phyloP scores from a whole-genome alignment of 1,140 invertebrate genomes.

The Drosophila athabasca region DNA sequence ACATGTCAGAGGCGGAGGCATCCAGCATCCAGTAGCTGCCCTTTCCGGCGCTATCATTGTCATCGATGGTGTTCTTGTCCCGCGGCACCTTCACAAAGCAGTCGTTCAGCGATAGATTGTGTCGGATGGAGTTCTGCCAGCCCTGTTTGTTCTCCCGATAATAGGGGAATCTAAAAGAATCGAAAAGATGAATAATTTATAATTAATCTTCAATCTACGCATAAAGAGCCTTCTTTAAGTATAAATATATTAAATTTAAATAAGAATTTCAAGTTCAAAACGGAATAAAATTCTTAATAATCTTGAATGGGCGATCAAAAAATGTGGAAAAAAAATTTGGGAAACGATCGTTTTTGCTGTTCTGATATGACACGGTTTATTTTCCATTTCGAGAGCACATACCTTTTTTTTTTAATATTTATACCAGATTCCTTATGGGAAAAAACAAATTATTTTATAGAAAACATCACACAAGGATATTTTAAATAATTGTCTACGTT shows the following conservation, averaged over 20 bases:
- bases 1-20: conserved; percentile 94
- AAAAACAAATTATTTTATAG: background rate
- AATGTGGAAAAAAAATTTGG: too few species aligned
- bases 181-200: background rate
- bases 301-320: too few species aligned
- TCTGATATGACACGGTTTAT: too few species aligned
- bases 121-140: conserved; percentile 93
- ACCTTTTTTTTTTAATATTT: too few species aligned
- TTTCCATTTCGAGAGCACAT: too few species aligned
- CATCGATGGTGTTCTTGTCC: conserved; percentile 89
- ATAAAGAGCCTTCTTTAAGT: too few species aligned
- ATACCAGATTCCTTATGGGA: too few species aligned
- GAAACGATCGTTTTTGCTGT: too few species aligned
- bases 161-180: conserved; percentile 88
- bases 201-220: background rate
- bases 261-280: too few species aligned
- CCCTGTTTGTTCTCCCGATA: conserved; percentile 91
- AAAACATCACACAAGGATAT: too few species aligned
- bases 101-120: conserved; percentile 96
- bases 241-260: background rate
- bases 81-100: conserved; percentile 94
- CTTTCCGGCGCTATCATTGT: conserved; percentile 87
- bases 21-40: conserved; percentile 95
- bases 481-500: conserved; percentile 10
- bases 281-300: too few species aligned